Evolutionary conservation across 2,797 vertebrate genomes (phyloP).

Genomic region (Varecia variegata): DNA sequence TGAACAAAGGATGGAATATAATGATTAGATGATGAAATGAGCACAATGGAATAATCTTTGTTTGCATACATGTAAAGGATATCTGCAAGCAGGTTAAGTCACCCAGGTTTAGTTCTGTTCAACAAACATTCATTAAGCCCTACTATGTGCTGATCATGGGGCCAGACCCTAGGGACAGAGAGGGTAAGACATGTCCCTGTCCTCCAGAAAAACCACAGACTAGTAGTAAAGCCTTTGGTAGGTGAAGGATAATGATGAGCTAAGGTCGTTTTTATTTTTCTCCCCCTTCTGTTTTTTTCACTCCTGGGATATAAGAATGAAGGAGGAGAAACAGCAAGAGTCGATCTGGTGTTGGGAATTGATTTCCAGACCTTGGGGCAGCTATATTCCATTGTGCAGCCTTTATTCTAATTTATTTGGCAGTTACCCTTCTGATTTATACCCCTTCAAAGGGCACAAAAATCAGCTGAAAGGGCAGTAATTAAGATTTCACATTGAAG

Average conservation of each 20-base stretch:
- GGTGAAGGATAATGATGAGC: neutral
- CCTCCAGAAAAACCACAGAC: neutral
- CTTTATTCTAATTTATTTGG: neutral
- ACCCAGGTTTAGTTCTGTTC: neutral
- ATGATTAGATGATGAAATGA: neutral
- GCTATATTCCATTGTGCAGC: neutral
- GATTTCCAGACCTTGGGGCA: neutral
- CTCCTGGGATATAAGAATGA: neutral
- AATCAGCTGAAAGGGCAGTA: slow-evolving; percentile 12
- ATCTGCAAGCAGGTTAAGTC: neutral
- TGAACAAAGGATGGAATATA: neutral
- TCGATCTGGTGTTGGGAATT: neutral
- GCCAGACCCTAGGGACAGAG: neutral
- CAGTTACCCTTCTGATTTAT: slow-evolving; percentile 13
- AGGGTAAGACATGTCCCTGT: neutral
- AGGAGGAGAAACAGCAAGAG: neutral
- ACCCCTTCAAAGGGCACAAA: neutral
- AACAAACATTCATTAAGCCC: neutral
- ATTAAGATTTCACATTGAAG: slow-evolving; percentile 62
- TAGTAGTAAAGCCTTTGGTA: neutral
- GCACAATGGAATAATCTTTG: neutral
- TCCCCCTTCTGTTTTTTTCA: neutral
- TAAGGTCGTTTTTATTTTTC: neutral
- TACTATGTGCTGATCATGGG: neutral
- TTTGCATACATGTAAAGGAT: neutral